Evolutionary conservation across 2,797 vertebrate species (phyloP).

Genomic region (Oreonectes daqikongensis): DNA sequence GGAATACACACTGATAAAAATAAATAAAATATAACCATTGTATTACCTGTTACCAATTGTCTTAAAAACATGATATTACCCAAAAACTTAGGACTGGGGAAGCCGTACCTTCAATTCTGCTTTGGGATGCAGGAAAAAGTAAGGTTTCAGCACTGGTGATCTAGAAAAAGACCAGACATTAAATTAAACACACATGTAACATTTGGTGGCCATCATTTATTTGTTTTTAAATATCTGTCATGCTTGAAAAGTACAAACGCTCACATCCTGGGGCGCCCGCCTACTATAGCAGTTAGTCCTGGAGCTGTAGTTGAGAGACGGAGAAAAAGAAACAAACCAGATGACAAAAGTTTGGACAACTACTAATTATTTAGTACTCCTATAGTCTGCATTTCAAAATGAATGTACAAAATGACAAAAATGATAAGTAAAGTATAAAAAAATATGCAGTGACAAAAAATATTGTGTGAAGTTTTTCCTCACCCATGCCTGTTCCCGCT

Average conservation of each 20-base stretch:
- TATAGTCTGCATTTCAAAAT: not conserved
- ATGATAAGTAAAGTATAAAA: too few species aligned
- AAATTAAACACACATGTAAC: not conserved
- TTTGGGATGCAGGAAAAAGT: slow-evolving; percentile 85
- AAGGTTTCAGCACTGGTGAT: slow-evolving; percentile 84
- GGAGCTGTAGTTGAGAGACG: slow-evolving; percentile 72
- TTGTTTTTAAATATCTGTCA: not conserved
- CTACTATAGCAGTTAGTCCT: slow-evolving; percentile 80
- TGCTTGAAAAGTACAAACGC: slow-evolving; percentile 52
- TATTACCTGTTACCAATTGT: not conserved
- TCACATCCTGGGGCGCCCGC: slow-evolving; percentile 83
- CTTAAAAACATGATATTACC: not conserved
- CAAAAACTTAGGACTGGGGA: not conserved
- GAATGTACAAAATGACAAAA: not conserved
- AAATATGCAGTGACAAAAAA: too few species aligned
- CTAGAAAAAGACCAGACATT: slow-evolving; percentile 59
- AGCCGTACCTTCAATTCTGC: slow-evolving; percentile 76
- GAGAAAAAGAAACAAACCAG: slow-evolving; percentile 5
- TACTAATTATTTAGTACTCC: not conserved
- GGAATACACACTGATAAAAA: not conserved
- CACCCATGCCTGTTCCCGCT: slow-evolving; percentile 89
- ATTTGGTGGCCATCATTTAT: not conserved
- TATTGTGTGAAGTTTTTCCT: slow-evolving; percentile 26
- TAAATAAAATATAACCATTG: not conserved
- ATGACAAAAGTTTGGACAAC: not conserved